phyloP scores from a whole-genome alignment of 2,113 vertebrate genomes.

The Passer domesticus region DNA sequence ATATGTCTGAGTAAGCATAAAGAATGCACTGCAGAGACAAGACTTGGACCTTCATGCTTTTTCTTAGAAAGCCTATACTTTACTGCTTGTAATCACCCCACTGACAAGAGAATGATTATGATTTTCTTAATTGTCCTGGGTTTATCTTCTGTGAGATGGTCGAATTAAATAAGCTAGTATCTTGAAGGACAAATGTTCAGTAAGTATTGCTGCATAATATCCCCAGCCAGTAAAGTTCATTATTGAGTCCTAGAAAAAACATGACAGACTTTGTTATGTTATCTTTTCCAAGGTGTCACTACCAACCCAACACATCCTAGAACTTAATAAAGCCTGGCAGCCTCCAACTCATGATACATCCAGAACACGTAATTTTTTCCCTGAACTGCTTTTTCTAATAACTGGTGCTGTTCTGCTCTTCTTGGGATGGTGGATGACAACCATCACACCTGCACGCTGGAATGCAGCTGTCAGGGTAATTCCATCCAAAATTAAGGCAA shows the following conservation, averaged over 20 bases:
- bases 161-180: not conserved
- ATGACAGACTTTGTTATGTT: not conserved
- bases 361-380: accelerated
- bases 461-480: not conserved
- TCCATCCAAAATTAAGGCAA: not conserved
- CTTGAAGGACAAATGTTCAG: not conserved
- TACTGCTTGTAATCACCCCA: not conserved
- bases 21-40: not conserved
- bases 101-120: not conserved
- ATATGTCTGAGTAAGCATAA: not conserved
- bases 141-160: not conserved
- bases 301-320: not conserved
- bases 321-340: not conserved
- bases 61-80: not conserved
- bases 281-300: not conserved
- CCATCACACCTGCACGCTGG: not conserved
- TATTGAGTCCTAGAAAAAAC: not conserved
- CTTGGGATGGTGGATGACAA: not conserved
- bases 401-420: not conserved
- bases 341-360: not conserved
- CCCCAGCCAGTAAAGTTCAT: not conserved
- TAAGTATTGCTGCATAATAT: not conserved
- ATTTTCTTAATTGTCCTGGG: not conserved
- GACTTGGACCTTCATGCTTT: not conserved
- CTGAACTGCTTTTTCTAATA: not conserved